Evolutionary conservation across 2,113 vertebrate genomes (phyloP), one percentile per base, ranked within the genome.

Genomic region (Colius striatus): DNA sequence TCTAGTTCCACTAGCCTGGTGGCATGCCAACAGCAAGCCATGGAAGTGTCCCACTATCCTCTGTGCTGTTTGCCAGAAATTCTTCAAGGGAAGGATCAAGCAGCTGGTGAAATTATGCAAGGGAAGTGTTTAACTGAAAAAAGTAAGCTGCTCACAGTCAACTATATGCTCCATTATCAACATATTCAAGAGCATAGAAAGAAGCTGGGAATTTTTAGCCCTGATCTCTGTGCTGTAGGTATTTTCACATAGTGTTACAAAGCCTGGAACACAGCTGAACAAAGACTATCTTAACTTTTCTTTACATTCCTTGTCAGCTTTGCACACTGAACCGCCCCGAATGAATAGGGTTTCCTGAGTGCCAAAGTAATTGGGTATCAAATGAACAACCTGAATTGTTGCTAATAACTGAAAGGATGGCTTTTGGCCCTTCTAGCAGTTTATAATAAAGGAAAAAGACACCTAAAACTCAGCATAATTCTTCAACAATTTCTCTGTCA

Each of bases 361-460:
- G 55, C 25, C 60, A 94, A 63, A 92, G 91, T 87, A 95, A 90
- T 94, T 94, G 6, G 45, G 63, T 87, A 89, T 87, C 81, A 95
- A 86, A 90, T 94, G 85, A 95, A 91, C 93, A 76, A 79, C 61
- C 41, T 89, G 73, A 91, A 87, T 79, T 95, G 83, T 95, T 93
- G 86, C 51, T 93, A 94, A 55, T 92, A 96, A 96, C 60, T 67
- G 65, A 84, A 86, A 81, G 58, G 12, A 73, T 84, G 55, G 34
- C 26, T 89, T 92, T 92, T 79, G 88, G 50, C 20, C 45, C 72
- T 90, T 92, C 51, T 53, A 45, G 66, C 14, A 74, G 32, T 92
- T 90, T 83, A 54, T n/a, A 92, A 94, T 87, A 51, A 92, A 65
- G 41, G 34, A 60, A 76, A 86, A 71, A 93, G 41, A 36, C 72